These are phyloP conservation scores for Tenthredo livida DNA, from an alignment of 2,888 invertebrate genomes.

Conservation along the genomic window DNA sequence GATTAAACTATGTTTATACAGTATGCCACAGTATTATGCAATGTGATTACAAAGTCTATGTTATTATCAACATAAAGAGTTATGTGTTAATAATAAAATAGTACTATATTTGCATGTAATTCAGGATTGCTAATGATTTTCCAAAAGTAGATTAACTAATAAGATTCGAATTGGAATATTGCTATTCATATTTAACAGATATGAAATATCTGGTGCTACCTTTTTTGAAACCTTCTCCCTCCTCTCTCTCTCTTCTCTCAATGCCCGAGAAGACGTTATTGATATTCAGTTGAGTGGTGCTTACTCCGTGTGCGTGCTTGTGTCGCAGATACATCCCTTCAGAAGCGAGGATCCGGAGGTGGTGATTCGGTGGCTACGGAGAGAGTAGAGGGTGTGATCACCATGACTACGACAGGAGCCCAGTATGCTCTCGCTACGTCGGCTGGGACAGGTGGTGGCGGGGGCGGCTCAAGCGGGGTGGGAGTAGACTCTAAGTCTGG, in stretches of 20 bases:
- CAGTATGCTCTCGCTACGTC: conserved; percentile 77
- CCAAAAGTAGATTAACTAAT: neutral
- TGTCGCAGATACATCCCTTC: conserved; percentile 72
- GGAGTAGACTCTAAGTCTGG: conserved; percentile 75
- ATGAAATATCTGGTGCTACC: conserved; percentile 5
- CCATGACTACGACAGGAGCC: conserved; percentile 78
- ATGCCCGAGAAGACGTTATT: conserved; percentile 66
- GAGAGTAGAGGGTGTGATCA: conserved; percentile 74
- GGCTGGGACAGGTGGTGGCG: conserved; percentile 74
- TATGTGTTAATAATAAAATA: neutral
- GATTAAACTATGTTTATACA: neutral
- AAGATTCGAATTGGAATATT: neutral
- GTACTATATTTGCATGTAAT: neutral
- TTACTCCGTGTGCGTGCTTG: conserved; percentile 59
- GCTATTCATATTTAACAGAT: conserved; percentile 14
- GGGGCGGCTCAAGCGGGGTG: conserved; percentile 72
- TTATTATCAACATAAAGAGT: neutral
- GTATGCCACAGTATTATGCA: neutral
- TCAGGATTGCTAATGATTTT: neutral
- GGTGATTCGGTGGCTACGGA: conserved; percentile 69
- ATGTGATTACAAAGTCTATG: neutral
- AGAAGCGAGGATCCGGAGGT: conserved; percentile 70
- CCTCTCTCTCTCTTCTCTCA: neutral
- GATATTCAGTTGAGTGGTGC: conserved; percentile 65
- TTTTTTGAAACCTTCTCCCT: conserved; percentile 11